Evolutionary conservation across 2,113 vertebrate genomes (phyloP), one percentile per base, ranked within the genome.

Genomic region (Lamprotornis superbus): DNA sequence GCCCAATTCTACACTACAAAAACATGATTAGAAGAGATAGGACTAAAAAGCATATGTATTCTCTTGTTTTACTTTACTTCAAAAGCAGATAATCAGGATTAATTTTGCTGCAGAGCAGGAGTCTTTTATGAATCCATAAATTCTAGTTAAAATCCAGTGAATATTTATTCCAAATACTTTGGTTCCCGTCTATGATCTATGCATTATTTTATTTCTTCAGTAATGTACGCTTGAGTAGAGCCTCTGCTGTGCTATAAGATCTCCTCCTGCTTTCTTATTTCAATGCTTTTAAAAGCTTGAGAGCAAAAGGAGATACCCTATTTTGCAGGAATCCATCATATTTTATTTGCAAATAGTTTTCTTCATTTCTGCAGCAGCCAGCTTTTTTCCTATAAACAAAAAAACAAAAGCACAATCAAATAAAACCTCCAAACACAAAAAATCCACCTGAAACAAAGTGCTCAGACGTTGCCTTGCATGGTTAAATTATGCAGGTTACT

Each of bases 41-140:
- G 27, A 28, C 24, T 74, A 56, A 79, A 42, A 93, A 61, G 9
- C 28, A 17, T 30, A 42, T 27, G 14, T 25, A 76, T 91, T 80
- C 27, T 25, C 44, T 61, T 93, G 44, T 91, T 89, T 90, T 39
- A 67, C 8, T 64, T 89, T 44, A 9, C 57, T 89, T 69, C 55
- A 74, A 63, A 88, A 85, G 31, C 31, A 90, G 78, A 85, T 92
- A 87, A 93, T 92, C 24, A 24, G 40, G 31, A 95, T 78, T 87
- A 90, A 87, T 82, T 87, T 79, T 93, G 39, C 71, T 82, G 30
- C 39, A 90, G 37, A 91, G 22, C 10, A 78, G 21, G 18, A 42
- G 12, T 21, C 13, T 65, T 85, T 55, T 59, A 81, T 40, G 47
- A 74, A 42, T 80, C 31, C 6, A 2, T 55, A 77, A 76, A 75